Conservation (phyloP, 2,113 vertebrate species). For the Verasper variegatus region DNA sequence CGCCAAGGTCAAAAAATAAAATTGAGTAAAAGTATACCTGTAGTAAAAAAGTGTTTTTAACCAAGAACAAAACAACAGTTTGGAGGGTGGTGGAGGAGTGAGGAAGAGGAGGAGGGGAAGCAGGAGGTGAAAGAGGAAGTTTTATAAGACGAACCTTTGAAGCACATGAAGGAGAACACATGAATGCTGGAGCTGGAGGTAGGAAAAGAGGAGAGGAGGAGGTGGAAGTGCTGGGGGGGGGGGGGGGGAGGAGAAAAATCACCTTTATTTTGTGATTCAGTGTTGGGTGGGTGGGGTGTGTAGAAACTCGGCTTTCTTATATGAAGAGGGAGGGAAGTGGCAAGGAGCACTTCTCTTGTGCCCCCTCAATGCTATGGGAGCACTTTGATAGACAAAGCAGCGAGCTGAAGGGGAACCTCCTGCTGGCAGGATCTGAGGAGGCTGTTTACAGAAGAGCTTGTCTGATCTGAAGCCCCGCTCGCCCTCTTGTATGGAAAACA, state of each 20-base stretch:
- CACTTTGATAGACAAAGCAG: constrained; percentile 83
- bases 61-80: constrained; percentile 60
- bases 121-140: constrained; percentile 44
- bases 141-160: constrained; percentile 63
- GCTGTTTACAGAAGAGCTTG: constrained; percentile 80
- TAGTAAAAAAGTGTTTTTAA: constrained; percentile 38
- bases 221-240: constrained; percentile 42
- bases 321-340: constrained; percentile 57
- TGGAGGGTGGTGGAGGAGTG: constrained; percentile 41
- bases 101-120: constrained; percentile 44
- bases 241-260: constrained; percentile 68
- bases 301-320: constrained; percentile 38
- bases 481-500: constrained; percentile 78
- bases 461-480: constrained; percentile 78
- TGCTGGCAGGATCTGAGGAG: constrained; percentile 80
- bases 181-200: constrained; percentile 52
- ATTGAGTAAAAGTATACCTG: constrained; percentile 17
- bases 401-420: constrained; percentile 76
- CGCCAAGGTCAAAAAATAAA: constrained; percentile 22
- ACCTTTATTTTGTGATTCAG: constrained; percentile 76
- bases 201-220: constrained; percentile 43
- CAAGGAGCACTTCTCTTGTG: constrained; percentile 65
- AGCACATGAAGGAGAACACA: constrained; percentile 70
- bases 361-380: constrained; percentile 61
- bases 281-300: constrained; percentile 11